Conservation (phyloP, 2,888 invertebrate genomes). For the Leucoptera coffeella region DNA sequence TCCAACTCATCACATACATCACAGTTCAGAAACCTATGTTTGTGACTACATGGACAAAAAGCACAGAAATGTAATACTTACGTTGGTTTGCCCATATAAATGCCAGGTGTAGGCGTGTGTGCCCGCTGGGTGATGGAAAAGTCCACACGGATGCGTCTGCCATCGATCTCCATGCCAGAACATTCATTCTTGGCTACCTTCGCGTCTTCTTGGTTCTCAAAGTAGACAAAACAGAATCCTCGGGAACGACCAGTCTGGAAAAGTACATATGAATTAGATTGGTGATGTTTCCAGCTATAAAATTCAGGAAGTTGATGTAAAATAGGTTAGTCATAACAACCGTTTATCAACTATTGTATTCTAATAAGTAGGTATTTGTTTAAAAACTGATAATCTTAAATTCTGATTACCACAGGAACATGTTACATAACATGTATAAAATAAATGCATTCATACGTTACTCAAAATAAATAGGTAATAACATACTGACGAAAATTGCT, state of each 20-base stretch:
- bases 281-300: no score
- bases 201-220: conserved; percentile 80
- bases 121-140: conserved; percentile 94
- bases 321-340: no score
- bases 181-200: conserved; percentile 91
- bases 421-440: no score
- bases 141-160: conserved; percentile 88
- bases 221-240: conserved; percentile 97
- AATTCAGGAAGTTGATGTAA: no score
- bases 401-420: no score
- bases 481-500: no score
- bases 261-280: neutral
- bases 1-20: no score
- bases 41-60: neutral
- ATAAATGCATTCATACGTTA: no score
- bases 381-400: no score
- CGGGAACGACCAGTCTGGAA: conserved; percentile 82
- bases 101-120: conserved; percentile 95
- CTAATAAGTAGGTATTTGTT: no score
- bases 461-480: no score
- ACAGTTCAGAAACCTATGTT: neutral
- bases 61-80: conserved; percentile 24
- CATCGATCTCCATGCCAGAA: conserved; percentile 91
- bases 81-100: conserved; percentile 95
- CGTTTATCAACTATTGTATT: no score